Percentiles rank a stretch among this genome's conserved stretches.
Conservation (phyloP, 1,140 invertebrate species). For the Euura lappo region DNA sequence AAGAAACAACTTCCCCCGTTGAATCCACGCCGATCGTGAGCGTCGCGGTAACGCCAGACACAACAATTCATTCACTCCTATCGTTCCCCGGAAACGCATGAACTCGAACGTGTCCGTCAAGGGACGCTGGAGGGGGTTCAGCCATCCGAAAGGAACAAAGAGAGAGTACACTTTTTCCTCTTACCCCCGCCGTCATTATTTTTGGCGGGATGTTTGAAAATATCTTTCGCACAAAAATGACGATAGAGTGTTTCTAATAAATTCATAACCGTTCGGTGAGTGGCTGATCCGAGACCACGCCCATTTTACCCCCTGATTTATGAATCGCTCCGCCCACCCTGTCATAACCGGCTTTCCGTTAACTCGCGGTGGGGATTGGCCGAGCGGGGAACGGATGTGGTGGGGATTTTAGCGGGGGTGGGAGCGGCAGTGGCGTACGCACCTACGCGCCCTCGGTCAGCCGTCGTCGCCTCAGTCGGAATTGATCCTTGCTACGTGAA, state of each 20-base stretch:
- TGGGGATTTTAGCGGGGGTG: neutral
- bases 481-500: slow-evolving; percentile 4
- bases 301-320: slow-evolving; percentile 55
- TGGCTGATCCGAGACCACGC: slow-evolving; percentile 51
- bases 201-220: no score
- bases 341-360: slow-evolving; percentile 49
- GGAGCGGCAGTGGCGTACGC: slow-evolving; percentile 22
- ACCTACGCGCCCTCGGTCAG: slow-evolving; percentile 6
- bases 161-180: no score
- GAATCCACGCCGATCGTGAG: no score
- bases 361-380: slow-evolving; percentile 1
- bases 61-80: no score
- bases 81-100: no score
- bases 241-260: slow-evolving; percentile 25
- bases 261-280: slow-evolving; percentile 60
- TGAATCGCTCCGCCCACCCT: slow-evolving; percentile 59
- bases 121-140: no score
- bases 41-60: no score
- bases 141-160: no score
- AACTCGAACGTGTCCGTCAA: no score
- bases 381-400: slow-evolving; percentile 17
- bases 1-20: no score
- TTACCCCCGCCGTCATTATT: no score
- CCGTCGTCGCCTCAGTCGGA: slow-evolving; percentile 13
- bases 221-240: no score